These are phyloP conservation scores for Xenentodon cancila DNA, from an alignment of 2,797 vertebrate species.

Conservation along the genomic window DNA sequence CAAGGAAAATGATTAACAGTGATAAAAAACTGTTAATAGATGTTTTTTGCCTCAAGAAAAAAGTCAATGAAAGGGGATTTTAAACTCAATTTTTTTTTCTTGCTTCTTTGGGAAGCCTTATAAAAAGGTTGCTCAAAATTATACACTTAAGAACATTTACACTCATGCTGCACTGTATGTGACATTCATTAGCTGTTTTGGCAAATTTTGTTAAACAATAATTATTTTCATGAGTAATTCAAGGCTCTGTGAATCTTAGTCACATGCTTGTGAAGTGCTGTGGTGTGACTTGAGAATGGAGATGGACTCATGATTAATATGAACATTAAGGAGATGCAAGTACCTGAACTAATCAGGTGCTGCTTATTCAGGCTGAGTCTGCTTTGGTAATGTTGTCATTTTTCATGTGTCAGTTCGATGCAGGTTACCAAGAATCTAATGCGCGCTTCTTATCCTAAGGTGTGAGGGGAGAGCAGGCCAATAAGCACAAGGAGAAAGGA, in stretches of 20 bases:
- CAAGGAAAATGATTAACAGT: constrained; percentile 90
- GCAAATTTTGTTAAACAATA: constrained; percentile 73
- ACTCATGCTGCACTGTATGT: constrained; percentile 14
- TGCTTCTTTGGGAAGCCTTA: constrained; percentile 42
- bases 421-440: constrained; percentile 86
- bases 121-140: constrained; percentile 68
- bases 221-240: constrained; percentile 87
- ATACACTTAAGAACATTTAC: constrained; percentile 36
- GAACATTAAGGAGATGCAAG: constrained; percentile 95
- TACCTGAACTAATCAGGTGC: constrained; percentile 98
- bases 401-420: constrained; percentile 95
- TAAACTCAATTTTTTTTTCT: constrained; percentile 36
- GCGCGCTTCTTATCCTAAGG: constrained; percentile 83
- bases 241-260: constrained; percentile 88
- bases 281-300: constrained; percentile 83
- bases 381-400: constrained; percentile 95
- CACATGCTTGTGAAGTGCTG: constrained; percentile 85
- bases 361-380: constrained; percentile 93
- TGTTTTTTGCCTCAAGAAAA: constrained; percentile 56
- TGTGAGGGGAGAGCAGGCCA: constrained; percentile 79
- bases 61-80: constrained; percentile 41
- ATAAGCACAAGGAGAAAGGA: constrained; percentile 48
- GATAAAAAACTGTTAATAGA: constrained; percentile 83
- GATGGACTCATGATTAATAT: constrained; percentile 96
- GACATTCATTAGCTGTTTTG: constrained; percentile 50